Percentiles rank a stretch among this genome's conserved stretches.
These are phyloP conservation scores for Willowsia nigromaculata DNA, from an alignment of 2,888 invertebrate species.

Conservation along the genomic window DNA sequence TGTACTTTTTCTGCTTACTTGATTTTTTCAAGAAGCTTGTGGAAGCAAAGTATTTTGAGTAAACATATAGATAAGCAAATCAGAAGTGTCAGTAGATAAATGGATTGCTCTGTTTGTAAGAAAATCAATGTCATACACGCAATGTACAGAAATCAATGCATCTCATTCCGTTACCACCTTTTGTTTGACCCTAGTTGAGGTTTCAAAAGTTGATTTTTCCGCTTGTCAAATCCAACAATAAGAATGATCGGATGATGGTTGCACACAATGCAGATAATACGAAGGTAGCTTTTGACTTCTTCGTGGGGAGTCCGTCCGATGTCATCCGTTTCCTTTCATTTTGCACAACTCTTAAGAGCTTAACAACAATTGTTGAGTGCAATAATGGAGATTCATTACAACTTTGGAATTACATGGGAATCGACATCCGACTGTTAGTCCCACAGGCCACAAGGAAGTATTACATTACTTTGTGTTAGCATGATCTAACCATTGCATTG, in stretches of 20 bases:
- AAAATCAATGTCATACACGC: conserved; percentile 51
- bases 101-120: conserved; percentile 34
- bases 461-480: neutral
- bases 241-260: conserved; percentile 44
- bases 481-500: neutral
- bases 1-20: neutral
- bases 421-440: conserved; percentile 44
- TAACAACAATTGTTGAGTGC: conserved; percentile 19
- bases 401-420: conserved; percentile 38
- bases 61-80: neutral
- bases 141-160: conserved; percentile 40
- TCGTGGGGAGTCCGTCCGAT: conserved; percentile 63
- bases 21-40: too few species aligned
- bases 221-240: conserved; percentile 64
- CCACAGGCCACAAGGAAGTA: too few species aligned
- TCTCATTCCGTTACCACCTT: conserved; percentile 68
- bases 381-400: conserved; percentile 18
- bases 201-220: conserved; percentile 63
- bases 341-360: conserved; percentile 52
- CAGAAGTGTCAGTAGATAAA: conserved; percentile 41
- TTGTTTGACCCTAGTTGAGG: conserved; percentile 38
- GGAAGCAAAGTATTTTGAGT: neutral
- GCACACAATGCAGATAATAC: conserved; percentile 42
- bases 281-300: conserved; percentile 59
- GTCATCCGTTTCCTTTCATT: conserved; percentile 52